Evolutionary conservation across 2,888 invertebrate species (phyloP), one percentile per base, ranked within the genome.

Genomic region (Tuberolachnus salignus): DNA sequence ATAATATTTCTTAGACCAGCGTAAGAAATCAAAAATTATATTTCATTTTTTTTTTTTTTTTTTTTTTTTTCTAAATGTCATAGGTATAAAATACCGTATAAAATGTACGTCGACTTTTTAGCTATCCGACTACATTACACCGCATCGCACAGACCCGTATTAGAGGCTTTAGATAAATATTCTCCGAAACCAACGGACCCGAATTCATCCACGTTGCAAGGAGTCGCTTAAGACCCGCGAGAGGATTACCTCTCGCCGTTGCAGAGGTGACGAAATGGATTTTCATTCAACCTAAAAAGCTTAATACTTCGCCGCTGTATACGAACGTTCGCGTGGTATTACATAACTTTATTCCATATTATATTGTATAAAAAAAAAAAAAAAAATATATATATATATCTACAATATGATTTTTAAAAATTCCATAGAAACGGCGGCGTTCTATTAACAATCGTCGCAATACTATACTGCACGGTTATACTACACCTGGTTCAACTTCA

Each of bases 261-360:
- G 21, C 21, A 49, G 26, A 26, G 13, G 26, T 72, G 59, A 3
- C 19, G 59, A 72, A 46, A 59, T 71, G 19, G 59, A 59, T 71
- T 71, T 71, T 26, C 71, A 26, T 71, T 71, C 26, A 19, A 71
- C 26, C 23, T 57, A n/a, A 70, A 44, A 57, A 57, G 67, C 42
- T 44, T 19, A 70, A 55, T 23, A 11, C 55, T 23, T 13, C 23
- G 23, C 14, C 57, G 14, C n/a, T n/a, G n/a, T n/a, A n/a, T 34
- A 6, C 34, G 34, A 6, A 34, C 34, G 34, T 3, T 34, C 34
- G 34, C 34, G 34, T 3, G 26, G 26, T 59, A 59, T 34, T n/a
- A 59, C 9, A 26, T 9, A 8, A 59, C 16, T 59, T n/a, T 59
- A 59, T 34, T n/a, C 16, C n/a, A 16, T 23, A 59, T 34, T 4